These are phyloP conservation scores for Galago senegalensis DNA, from an alignment of 2,797 vertebrate species.

Conservation along the genomic window DNA sequence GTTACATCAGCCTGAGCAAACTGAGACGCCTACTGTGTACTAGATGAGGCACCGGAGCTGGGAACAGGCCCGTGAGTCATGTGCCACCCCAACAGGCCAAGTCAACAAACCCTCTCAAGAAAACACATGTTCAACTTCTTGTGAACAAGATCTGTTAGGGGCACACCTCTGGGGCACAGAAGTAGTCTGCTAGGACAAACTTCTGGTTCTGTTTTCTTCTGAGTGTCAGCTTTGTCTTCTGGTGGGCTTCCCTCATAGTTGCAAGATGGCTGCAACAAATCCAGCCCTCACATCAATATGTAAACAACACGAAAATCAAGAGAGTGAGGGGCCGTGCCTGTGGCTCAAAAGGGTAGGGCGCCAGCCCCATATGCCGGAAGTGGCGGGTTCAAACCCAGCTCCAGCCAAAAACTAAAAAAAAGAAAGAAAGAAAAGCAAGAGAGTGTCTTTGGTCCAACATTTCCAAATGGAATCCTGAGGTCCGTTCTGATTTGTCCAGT, in stretches of 20 bases:
- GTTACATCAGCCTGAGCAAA: neutral
- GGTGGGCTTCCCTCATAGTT: neutral
- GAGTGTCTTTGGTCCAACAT: neutral
- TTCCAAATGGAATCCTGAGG: neutral
- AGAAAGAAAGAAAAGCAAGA: neutral
- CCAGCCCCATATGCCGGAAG: no score
- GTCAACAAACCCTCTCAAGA: neutral
- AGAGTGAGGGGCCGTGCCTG: neutral
- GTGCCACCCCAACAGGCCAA: neutral
- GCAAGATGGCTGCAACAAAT: neutral
- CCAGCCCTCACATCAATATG: neutral
- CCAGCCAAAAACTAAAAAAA: no score
- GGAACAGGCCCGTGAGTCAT: neutral
- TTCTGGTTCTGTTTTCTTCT: neutral
- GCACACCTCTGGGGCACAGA: neutral
- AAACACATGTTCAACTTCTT: neutral
- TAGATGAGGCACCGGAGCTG: neutral
- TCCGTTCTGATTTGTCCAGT: neutral
- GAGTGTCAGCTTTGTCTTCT: neutral
- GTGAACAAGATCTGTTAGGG: neutral
- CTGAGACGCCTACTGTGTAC: neutral
- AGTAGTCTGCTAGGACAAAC: neutral
- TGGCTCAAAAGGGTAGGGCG: no score
- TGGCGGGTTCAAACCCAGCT: no score
- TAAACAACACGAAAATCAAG: neutral